A percentile compares a stretch with the other conserved stretches of the same genome.
These are phyloP conservation scores for Bilobella aurantiaca DNA, from an alignment of 1,140 invertebrate genomes.

Conservation along the genomic window DNA sequence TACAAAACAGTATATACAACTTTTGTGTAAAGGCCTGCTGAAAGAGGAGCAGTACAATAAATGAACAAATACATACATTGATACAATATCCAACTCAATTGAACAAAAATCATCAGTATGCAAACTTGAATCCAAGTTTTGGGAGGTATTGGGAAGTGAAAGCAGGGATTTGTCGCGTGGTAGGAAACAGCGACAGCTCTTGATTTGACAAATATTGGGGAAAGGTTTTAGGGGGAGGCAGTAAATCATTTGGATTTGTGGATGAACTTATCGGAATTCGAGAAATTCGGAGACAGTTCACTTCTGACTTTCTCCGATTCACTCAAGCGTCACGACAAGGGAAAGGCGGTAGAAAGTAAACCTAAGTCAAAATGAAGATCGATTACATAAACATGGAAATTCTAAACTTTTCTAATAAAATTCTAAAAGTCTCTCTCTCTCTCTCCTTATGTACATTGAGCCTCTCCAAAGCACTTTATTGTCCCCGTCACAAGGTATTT, in stretches of 20 bases:
- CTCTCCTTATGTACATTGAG: background rate
- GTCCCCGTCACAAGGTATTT: no score
- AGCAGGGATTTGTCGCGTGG: background rate
- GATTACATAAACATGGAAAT: conserved; percentile 23
- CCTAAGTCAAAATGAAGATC: conserved; percentile 11
- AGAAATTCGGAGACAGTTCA: background rate
- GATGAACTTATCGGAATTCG: background rate
- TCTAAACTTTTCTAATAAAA: conserved; percentile 19
- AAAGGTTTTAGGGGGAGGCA: background rate
- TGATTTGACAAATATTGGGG: conserved; percentile 7
- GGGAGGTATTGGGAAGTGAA: background rate
- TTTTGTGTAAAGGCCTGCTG: no score
- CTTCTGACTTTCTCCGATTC: conserved; percentile 4
- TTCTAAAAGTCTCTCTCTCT: background rate
- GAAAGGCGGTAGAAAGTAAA: background rate
- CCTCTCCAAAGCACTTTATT: no score
- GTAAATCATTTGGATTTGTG: conserved; percentile 10
- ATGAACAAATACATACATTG: no score
- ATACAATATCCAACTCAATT: no score
- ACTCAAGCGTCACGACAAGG: background rate
- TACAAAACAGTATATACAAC: no score
- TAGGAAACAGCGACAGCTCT: background rate
- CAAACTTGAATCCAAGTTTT: no score
- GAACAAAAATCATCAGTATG: no score
- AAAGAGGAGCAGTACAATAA: no score